Evolutionary conservation across 2,113 vertebrate genomes (phyloP).

Genomic region (Bos indicus): DNA sequence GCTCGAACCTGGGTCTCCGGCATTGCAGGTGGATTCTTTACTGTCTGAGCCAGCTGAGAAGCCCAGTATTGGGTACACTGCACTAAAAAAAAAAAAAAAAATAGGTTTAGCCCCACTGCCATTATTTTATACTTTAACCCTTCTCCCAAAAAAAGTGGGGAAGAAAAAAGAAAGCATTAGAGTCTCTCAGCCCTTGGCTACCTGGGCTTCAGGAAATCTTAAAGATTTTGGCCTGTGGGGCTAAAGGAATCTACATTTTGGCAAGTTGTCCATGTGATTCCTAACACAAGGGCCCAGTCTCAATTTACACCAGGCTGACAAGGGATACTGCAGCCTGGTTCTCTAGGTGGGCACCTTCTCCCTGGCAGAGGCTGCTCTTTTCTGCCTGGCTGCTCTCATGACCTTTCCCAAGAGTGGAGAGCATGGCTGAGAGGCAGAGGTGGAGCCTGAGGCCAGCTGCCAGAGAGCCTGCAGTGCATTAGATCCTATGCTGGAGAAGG

Average conservation of each 20-base stretch:
- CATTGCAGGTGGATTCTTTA: background rate
- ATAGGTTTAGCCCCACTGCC: background rate
- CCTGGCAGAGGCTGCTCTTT: background rate
- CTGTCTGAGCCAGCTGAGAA: background rate
- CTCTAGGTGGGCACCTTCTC: background rate
- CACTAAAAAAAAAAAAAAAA: background rate
- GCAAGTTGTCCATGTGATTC: background rate
- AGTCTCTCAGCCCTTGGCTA: background rate
- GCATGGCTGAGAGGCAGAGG: background rate
- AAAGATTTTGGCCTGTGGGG: background rate
- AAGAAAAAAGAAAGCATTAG: background rate
- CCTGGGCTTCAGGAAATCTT: background rate
- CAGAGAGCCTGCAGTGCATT: background rate
- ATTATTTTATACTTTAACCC: background rate
- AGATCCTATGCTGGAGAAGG: background rate
- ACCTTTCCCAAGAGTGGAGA: background rate
- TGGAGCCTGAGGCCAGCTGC: background rate
- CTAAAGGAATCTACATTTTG: background rate
- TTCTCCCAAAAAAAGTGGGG: background rate
- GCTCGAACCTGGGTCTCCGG: background rate
- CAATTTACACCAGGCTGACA: background rate
- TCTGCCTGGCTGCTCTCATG: background rate
- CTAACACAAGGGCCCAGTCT: background rate
- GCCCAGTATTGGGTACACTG: background rate
- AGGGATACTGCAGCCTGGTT: background rate